Evolutionary conservation across 2,113 vertebrate genomes (phyloP).

Genomic region (Aphyosemion australe): DNA sequence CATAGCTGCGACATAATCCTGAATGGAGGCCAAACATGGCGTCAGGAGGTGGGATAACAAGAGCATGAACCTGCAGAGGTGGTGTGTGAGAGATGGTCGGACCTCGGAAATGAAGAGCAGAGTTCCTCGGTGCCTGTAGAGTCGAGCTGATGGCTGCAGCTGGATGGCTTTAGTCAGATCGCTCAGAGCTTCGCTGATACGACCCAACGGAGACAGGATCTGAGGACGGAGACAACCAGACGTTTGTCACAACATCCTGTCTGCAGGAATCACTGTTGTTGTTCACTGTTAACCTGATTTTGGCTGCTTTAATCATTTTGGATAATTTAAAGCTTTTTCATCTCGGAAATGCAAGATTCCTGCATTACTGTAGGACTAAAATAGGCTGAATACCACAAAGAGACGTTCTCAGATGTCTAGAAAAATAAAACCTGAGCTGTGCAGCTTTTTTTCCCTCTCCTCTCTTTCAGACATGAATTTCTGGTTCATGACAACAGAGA

Average conservation of each 20-base stretch:
- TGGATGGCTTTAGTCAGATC: conserved; percentile 96
- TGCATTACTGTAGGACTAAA: no score
- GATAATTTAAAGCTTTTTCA: no score
- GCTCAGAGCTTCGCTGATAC: conserved; percentile 91
- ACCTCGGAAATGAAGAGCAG: conserved; percentile 98
- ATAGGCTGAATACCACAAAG: not conserved
- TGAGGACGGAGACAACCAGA: not conserved
- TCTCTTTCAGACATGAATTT: not conserved
- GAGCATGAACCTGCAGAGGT: not conserved
- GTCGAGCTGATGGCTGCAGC: conserved; percentile 91
- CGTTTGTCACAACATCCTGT: no score
- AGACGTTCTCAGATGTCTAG: not conserved
- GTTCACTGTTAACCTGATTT: no score
- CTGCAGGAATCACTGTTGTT: no score
- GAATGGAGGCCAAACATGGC: not conserved
- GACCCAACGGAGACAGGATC: conserved; percentile 95
- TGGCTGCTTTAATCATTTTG: no score
- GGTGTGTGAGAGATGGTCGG: not conserved
- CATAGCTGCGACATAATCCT: conserved; percentile 95
- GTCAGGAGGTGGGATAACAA: not conserved
- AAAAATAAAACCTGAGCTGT: not conserved
- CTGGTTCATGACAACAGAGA: not conserved
- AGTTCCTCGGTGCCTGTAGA: conserved; percentile 93
- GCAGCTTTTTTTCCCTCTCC: not conserved
- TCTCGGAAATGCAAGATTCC: no score